A percentile compares a stretch with the other conserved stretches of the same genome.
Evolutionary conservation across 2,888 invertebrate species (phyloP).

Genomic region (Andrena hattorfiana): DNA sequence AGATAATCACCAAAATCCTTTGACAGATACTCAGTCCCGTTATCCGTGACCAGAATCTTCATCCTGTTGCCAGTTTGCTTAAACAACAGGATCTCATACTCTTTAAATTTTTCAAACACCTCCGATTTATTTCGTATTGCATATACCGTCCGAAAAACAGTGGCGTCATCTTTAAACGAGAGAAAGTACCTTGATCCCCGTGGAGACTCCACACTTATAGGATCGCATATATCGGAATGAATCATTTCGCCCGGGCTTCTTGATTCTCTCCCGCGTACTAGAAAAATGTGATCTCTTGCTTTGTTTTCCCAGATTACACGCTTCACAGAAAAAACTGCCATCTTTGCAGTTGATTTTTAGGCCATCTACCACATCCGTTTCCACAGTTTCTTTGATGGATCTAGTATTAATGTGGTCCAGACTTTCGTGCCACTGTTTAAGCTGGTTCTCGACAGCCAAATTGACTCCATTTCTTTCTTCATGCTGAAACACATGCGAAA

Average conservation of each 20-base stretch:
- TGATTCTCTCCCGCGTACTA: background rate
- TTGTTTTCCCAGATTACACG: background rate
- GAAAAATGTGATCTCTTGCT: background rate
- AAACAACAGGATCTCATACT: background rate
- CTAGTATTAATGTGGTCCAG: background rate
- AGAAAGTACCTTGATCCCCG: background rate
- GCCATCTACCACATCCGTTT: background rate
- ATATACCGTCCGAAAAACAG: background rate
- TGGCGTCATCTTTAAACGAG: background rate
- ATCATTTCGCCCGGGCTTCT: background rate
- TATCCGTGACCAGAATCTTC: background rate
- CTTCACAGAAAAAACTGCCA: background rate
- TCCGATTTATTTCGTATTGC: background rate
- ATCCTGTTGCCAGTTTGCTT: background rate
- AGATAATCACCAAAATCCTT: background rate
- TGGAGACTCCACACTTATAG: background rate
- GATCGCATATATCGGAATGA: background rate
- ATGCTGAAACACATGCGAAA: background rate
- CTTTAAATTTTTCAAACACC: background rate
- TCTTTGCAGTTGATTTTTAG: background rate
- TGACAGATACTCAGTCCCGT: background rate
- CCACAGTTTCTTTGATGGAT: no score
- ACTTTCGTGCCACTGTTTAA: background rate
- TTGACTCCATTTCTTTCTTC: background rate
- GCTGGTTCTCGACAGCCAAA: rapidly evolving